Base-by-base conservation (phyloP, 2,888 invertebrate species). In the Hylaea fasciaria region DNA sequence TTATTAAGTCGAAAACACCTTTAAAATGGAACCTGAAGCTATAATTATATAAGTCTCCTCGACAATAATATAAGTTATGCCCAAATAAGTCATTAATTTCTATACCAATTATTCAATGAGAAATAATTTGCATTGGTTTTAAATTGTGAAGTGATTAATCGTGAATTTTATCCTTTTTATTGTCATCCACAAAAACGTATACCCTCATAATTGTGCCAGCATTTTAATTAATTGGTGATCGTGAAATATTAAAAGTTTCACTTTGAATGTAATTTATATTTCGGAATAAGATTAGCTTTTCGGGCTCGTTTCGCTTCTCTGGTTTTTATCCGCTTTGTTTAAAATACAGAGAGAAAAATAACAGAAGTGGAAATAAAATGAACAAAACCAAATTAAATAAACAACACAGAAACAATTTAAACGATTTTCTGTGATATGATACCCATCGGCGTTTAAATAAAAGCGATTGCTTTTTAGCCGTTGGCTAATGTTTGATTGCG, bases 141-240 rank as follows among this genome's bases (percentile, higher is more conserved):
- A n/a, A 3, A n/a, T n/a, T 37, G 37, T 12, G 37, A 37, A 37
- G n/a, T n/a, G 37, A 11, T 1, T 17, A 43, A 17, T 48, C 17
- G 37, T 48, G 14, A 35, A 35, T 48, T 48, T 35, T 48, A 11
- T 32, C 16, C 35, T 14, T 44, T 44, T 40, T 13, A 14, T 39
- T 2, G 22, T 22, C 39, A n/a, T 40, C 13, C 44, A n/a, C 12
- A 57, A 43, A 52, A 53, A 22, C 5, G 2, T 3, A 54, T 46
- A 61, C 47, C n/a, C 39, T 41, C 41, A 49, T 48, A 43, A 54
- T 43, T 55, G 14, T 29, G 13, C 9, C 32, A 22, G 14, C 17
- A 32, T 48, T 48, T 13, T 41, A 49, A 56, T 56, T 56, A 56
- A 56, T 56, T 49, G 54, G 16, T n/a, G 43, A 56, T 56, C 56